phyloP scores from a whole-genome alignment of 2,797 vertebrate species.

The Pelobates cultripes region DNA sequence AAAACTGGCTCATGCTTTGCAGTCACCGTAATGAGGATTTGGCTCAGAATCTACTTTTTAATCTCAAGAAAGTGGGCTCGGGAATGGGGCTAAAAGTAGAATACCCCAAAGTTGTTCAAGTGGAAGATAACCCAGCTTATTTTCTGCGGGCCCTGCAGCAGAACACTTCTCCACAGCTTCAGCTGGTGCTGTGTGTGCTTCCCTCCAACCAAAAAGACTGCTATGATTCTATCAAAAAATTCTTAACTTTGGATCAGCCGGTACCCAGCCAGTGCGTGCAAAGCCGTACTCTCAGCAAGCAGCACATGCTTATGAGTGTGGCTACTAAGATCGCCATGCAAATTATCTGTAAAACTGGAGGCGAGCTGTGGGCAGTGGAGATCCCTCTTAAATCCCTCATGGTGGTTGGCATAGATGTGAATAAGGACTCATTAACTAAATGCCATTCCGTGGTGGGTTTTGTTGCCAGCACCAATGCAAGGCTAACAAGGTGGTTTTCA shows the following conservation, averaged over 20 bases:
- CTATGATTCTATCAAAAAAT: conserved; percentile 68
- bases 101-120: conserved; percentile 56
- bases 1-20: conserved; percentile 59
- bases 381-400: conserved; percentile 67
- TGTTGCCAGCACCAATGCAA: conserved; percentile 67
- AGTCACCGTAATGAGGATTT: conserved; percentile 52
- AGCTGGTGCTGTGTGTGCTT: conserved; percentile 68
- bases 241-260: conserved; percentile 56
- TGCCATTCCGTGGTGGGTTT: conserved; percentile 60
- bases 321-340: conserved; percentile 67
- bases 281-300: conserved; percentile 59
- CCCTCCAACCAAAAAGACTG: conserved; percentile 62
- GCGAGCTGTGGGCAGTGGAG: conserved; percentile 69
- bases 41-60: conserved; percentile 55
- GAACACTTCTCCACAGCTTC: conserved; percentile 32
- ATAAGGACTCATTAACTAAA: conserved; percentile 59
- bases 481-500: conserved; percentile 69
- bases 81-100: conserved; percentile 58
- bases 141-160: conserved; percentile 61
- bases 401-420: conserved; percentile 62
- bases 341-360: conserved; percentile 65
- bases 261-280: conserved; percentile 69
- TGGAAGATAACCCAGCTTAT: neutral
- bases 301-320: conserved; percentile 62
- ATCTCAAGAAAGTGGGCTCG: conserved; percentile 59